A percentile compares a stretch with the other conserved stretches of the same genome.
Conservation (phyloP, 2,113 vertebrate species). For the Onychostoma macrolepis region DNA sequence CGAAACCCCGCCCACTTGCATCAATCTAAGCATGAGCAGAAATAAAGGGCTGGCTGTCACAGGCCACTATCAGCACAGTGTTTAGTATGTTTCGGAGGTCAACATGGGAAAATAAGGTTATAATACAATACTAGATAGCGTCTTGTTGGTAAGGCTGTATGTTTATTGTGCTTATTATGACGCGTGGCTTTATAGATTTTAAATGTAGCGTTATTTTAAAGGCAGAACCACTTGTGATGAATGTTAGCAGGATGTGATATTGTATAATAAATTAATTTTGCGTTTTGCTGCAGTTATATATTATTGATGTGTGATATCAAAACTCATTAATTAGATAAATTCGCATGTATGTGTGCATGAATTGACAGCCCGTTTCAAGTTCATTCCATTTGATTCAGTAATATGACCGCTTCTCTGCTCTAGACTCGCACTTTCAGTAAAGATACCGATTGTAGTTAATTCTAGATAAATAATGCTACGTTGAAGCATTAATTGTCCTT, state of each 20-base stretch:
- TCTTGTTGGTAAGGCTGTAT: conserved; percentile 19
- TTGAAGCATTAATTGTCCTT: neutral
- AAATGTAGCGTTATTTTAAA: neutral
- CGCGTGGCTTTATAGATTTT: neutral
- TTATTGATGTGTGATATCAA: neutral
- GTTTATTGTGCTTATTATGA: neutral
- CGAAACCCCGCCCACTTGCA: neutral
- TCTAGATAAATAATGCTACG: neutral
- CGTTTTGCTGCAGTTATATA: neutral
- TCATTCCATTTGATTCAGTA: neutral
- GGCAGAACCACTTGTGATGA: neutral
- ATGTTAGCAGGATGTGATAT: neutral
- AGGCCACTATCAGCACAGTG: neutral
- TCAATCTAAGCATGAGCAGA: neutral
- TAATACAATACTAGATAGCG: neutral
- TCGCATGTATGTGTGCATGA: neutral
- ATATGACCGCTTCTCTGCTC: neutral
- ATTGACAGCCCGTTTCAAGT: neutral
- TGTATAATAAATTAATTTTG: too few species aligned
- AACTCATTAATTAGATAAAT: neutral
- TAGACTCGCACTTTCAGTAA: neutral
- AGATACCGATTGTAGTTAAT: neutral
- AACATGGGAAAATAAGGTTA: neutral
- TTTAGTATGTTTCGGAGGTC: neutral
- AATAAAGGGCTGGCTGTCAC: neutral